Conservation (phyloP, 2,113 vertebrate species). For the Haemorhous mexicanus region DNA sequence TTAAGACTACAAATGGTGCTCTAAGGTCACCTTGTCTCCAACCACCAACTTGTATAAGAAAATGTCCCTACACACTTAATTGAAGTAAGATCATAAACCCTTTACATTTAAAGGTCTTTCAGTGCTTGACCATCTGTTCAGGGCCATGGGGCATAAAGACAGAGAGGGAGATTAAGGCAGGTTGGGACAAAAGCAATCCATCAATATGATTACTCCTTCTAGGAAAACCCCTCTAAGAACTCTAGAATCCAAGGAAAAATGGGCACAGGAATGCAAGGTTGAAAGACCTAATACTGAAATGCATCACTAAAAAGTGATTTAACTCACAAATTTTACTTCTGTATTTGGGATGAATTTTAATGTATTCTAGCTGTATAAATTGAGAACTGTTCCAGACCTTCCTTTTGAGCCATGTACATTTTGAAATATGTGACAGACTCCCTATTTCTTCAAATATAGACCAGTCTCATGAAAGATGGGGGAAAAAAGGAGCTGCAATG, state of each 20-base stretch:
- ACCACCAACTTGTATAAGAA: neutral
- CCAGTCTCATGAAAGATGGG: neutral
- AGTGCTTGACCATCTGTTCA: constrained; percentile 56
- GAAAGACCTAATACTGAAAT: neutral
- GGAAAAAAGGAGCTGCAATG: neutral
- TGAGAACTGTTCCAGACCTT: neutral
- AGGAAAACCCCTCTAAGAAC: neutral
- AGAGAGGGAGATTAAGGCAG: constrained; percentile 24
- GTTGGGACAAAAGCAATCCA: neutral
- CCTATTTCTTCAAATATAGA: neutral
- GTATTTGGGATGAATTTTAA: neutral
- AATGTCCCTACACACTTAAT: neutral
- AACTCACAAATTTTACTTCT: neutral
- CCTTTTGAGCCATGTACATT: neutral
- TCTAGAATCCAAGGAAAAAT: neutral
- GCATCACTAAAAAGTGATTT: neutral
- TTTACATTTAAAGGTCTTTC: constrained; percentile 55
- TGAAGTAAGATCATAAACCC: constrained; percentile 55
- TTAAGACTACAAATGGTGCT: neutral
- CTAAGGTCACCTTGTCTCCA: constrained; percentile 26
- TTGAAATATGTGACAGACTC: neutral
- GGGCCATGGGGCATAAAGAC: neutral
- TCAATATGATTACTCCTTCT: neutral
- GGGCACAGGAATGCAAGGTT: neutral
- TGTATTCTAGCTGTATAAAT: neutral